phyloP scores from a whole-genome alignment of 2,797 vertebrate genomes.

The Gymnopithys bicolor region DNA sequence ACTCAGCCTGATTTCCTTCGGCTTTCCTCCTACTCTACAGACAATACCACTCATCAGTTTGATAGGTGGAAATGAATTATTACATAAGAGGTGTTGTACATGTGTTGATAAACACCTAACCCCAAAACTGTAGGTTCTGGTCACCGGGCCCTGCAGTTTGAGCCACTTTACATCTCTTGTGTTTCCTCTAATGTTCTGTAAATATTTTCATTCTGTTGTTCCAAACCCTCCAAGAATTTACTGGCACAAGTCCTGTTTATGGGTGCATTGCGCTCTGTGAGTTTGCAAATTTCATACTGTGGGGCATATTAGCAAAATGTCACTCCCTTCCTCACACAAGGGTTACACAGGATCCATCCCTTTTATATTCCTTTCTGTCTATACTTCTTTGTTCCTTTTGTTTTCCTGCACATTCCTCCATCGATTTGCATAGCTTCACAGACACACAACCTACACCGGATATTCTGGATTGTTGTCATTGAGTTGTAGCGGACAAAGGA shows the following conservation, averaged over 20 bases:
- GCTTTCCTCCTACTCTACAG: not conserved
- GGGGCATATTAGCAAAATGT: not conserved
- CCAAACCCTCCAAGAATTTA: not conserved
- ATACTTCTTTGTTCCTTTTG: not conserved
- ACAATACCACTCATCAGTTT: not conserved
- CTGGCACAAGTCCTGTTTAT: not conserved
- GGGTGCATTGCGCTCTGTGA: not conserved
- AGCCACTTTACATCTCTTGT: not conserved
- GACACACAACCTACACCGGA: not conserved
- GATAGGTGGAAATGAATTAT: not conserved
- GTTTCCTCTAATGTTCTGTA: not conserved
- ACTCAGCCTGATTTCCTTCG: not conserved
- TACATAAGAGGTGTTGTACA: not conserved
- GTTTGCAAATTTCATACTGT: not conserved
- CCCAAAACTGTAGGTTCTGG: not conserved
- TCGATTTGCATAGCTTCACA: not conserved
- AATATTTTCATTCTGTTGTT: not conserved
- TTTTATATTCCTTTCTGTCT: not conserved
- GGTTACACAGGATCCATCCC: not conserved
- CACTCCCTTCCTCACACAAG: not conserved
- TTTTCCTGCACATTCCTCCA: not conserved
- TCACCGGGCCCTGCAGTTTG: not conserved
- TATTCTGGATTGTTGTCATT: too few species aligned
- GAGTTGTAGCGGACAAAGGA: too few species aligned
- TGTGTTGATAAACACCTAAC: not conserved